Conservation (phyloP, 2,888 invertebrate genomes). For the Steinernema scapterisci region DNA sequence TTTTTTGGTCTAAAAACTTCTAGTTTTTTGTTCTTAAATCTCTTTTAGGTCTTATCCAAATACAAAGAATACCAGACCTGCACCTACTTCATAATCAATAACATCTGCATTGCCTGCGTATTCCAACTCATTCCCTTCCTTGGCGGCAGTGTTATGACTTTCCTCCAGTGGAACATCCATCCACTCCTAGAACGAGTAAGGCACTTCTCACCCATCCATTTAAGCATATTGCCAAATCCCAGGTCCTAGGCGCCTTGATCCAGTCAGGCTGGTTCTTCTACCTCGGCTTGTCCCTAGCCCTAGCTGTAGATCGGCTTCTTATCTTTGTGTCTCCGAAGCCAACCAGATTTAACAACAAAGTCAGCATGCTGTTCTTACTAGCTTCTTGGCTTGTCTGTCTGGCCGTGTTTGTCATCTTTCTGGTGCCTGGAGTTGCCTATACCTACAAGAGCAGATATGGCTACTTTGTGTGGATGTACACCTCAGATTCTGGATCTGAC, state of each 20-base stretch:
- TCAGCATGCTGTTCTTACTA: not conserved
- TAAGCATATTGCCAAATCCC: not conserved
- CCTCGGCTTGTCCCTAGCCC: not conserved
- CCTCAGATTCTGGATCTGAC: not conserved
- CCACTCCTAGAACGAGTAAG: not conserved
- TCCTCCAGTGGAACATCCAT: not conserved
- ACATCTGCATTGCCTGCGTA: not conserved
- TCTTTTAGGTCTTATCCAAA: not conserved
- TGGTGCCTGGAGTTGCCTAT: not conserved
- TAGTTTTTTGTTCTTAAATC: no score
- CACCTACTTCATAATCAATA: conserved; percentile 3
- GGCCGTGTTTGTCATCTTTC: not conserved
- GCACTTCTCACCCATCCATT: no score
- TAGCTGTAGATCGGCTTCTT: not conserved
- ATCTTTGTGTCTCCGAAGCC: not conserved
- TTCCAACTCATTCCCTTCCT: not conserved
- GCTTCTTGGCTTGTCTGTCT: not conserved
- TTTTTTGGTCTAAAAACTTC: no score
- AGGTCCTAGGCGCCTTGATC: not conserved
- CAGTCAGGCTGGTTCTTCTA: not conserved
- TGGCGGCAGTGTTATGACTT: not conserved
- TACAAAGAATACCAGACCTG: not conserved
- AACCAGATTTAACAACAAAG: not conserved
- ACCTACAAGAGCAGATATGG: not conserved
- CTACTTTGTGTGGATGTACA: not conserved